These are phyloP conservation scores for Hydrolagus colliei DNA, from an alignment of 2,797 vertebrate genomes.

Conservation along the genomic window DNA sequence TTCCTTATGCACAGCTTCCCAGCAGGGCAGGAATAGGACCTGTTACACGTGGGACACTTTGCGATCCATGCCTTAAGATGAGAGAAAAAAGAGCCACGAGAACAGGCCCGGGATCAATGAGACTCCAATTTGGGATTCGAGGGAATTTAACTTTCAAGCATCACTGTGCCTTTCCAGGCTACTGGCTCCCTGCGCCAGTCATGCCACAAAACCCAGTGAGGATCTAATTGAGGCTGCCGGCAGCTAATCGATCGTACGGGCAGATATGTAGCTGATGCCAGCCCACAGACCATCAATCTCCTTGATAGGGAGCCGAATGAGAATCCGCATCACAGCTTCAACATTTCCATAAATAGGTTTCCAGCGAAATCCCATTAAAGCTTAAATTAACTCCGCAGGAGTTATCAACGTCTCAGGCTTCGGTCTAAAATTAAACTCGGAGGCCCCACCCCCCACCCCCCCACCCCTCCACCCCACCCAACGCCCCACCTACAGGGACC, in stretches of 20 bases:
- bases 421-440: constrained; percentile 4
- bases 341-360: constrained; percentile 8
- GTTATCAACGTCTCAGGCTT: background rate
- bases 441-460: background rate
- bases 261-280: background rate
- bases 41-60: too few relatives aligned
- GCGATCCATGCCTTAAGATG: too few relatives aligned
- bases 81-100: too few relatives aligned
- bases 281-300: constrained; percentile 24
- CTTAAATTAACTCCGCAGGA: constrained; percentile 1
- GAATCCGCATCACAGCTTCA: constrained; percentile 7
- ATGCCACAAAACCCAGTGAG: background rate
- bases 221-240: background rate
- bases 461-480: too few relatives aligned
- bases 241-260: too few relatives aligned
- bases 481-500: too few relatives aligned
- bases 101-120: background rate
- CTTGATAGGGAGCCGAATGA: constrained; percentile 18
- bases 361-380: constrained; percentile 12
- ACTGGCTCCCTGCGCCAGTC: background rate
- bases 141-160: too few relatives aligned
- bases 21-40: too few relatives aligned
- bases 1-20: too few relatives aligned
- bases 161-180: too few relatives aligned
- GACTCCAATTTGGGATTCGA: background rate